Evolutionary conservation across 2,113 vertebrate genomes (phyloP).

Genomic region (Carassius gibelio): DNA sequence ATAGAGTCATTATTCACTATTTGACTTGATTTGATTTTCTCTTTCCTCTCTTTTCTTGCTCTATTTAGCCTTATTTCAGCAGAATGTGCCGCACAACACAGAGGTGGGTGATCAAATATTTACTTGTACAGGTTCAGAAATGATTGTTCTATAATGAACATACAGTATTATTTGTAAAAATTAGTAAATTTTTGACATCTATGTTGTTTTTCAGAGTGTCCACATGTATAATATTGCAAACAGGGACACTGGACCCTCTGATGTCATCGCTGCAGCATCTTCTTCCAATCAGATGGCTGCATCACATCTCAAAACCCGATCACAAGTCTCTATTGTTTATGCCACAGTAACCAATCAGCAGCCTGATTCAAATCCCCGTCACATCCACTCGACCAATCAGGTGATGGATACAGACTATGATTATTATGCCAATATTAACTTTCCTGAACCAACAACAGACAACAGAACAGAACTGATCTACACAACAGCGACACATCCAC

Average conservation of each 20-base stretch:
- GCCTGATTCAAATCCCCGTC: background rate
- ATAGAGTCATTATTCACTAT: background rate
- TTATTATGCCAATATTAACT: background rate
- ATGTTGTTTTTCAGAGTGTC: conserved; percentile 21
- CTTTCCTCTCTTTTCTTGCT: background rate
- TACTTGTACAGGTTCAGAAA: background rate
- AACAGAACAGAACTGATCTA: background rate
- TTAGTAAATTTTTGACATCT: background rate
- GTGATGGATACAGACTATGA: background rate
- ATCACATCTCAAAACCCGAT: background rate
- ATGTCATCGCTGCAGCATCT: background rate
- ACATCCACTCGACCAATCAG: background rate
- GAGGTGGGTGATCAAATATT: background rate
- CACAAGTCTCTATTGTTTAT: background rate
- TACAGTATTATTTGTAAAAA: background rate
- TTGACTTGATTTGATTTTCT: background rate
- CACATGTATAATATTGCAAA: background rate
- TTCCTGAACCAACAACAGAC: background rate
- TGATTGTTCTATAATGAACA: too few species aligned
- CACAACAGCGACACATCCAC: background rate
- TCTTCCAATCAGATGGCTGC: background rate
- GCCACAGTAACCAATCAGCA: background rate
- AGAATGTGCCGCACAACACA: background rate
- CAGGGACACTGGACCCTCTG: background rate
- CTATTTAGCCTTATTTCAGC: background rate